phyloP scores from a whole-genome alignment of 2,113 vertebrate species.

The Perca flavescens region DNA sequence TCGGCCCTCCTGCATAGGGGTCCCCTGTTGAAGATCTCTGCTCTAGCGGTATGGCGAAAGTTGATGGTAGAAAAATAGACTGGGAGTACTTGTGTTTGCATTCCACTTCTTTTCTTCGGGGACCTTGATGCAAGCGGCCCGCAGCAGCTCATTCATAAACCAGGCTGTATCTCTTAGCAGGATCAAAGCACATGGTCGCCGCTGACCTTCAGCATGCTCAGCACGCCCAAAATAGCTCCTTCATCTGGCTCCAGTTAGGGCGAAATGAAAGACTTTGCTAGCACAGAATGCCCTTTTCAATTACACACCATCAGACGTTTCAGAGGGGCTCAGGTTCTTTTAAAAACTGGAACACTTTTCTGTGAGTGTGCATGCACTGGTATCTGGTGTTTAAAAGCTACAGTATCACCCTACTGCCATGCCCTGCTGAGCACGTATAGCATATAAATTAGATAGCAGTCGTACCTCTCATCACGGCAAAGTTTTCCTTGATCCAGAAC shows the following conservation, averaged over 20 bases:
- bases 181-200: conserved; percentile 61
- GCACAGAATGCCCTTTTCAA: conserved; percentile 33
- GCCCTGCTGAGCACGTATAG: not conserved
- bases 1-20: no score
- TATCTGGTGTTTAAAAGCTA: not conserved
- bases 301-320: conserved; percentile 25
- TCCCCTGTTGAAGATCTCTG: no score
- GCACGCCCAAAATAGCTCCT: conserved; percentile 64
- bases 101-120: conserved; percentile 18
- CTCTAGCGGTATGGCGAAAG: not conserved
- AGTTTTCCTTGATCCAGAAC: not conserved
- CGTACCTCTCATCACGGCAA: not conserved
- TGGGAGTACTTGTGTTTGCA: conserved; percentile 25
- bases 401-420: no score
- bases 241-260: conserved; percentile 52
- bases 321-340: not conserved
- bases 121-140: conserved; percentile 14
- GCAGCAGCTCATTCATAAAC: conserved; percentile 40
- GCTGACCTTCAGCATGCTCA: conserved; percentile 57
- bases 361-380: not conserved
- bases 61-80: conserved; percentile 2
- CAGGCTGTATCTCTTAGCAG: conserved; percentile 33
- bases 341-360: not conserved
- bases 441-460: not conserved
- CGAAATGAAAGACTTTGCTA: conserved; percentile 60